These are phyloP conservation scores for Agonum fuliginosum DNA, from an alignment of 2,888 invertebrate genomes.

Conservation along the genomic window DNA sequence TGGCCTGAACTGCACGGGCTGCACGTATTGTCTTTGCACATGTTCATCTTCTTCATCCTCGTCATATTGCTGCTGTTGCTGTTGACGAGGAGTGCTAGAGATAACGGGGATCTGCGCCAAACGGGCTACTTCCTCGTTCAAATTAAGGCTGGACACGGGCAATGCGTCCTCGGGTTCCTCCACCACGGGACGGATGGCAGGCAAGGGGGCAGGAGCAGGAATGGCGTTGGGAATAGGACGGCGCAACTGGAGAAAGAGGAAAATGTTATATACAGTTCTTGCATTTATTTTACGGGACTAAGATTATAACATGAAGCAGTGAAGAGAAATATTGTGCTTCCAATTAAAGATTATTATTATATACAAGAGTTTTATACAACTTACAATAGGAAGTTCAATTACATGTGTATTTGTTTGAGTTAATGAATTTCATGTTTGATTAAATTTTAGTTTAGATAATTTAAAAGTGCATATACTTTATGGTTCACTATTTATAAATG, in stretches of 20 bases:
- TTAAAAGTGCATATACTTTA: too few species aligned
- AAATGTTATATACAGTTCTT: too few species aligned
- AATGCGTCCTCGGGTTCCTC: conserved; percentile 80
- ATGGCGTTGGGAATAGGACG: conserved; percentile 72
- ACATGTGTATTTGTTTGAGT: too few species aligned
- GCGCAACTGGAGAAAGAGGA: conserved; percentile 70
- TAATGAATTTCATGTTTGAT: too few species aligned
- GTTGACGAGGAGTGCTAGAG: conserved; percentile 58
- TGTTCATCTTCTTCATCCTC: conserved; percentile 65
- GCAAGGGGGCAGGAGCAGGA: conserved; percentile 65
- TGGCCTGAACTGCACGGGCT: conserved; percentile 68
- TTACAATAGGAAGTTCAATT: too few species aligned
- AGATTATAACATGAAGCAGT: not conserved
- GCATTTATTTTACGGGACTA: conserved; percentile 69
- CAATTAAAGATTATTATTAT: too few species aligned
- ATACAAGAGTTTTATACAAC: too few species aligned
- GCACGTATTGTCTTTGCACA: conserved; percentile 50
- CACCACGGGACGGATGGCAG: conserved; percentile 79
- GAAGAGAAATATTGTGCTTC: too few species aligned
- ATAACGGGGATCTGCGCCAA: conserved; percentile 62
- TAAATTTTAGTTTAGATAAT: too few species aligned
- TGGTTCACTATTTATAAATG: too few species aligned
- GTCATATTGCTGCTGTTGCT: conserved; percentile 31
- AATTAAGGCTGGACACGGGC: conserved; percentile 69
- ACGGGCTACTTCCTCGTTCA: conserved; percentile 69